Base-by-base conservation (phyloP, 1,140 invertebrate genomes). In the Epicauta chinensis region DNA sequence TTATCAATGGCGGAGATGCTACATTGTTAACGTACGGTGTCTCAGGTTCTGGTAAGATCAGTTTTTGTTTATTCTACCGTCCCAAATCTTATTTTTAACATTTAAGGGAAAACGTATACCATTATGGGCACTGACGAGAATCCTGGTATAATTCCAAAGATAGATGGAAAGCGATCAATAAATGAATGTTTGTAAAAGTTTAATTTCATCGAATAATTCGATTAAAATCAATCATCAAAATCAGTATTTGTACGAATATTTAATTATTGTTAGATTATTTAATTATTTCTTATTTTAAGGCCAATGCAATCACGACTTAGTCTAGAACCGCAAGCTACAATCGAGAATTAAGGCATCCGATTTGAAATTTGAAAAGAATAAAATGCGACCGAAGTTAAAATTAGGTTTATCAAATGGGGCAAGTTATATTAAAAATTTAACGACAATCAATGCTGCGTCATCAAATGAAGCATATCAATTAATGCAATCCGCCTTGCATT, bases 1-100 rank as follows among this genome's bases (percentile, higher is more conserved):
- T 91, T 63, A 63, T 88, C 13, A 71, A 75, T 56, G 86, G 87
- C 11, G 75, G 83, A 49, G 87, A 86, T 71, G 83, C 83, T 47
- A 82, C 91, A 0, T 73, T 95, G 0, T 86, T 94, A 69, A 82
- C 87, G 3, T 94, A 94, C 75, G 91, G 91, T 62, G 84, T 86
- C 1, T 80, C 78, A 1, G 77, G 78, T 3, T 79, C 79, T 32
- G 68, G 55, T 55, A 54, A 58, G 37, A 37, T 13, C 14, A 0
- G 9, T 45, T 43, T n/a, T n/a, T n/a, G n/a, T n/a, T n/a, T n/a
- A n/a, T n/a, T n/a, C n/a, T n/a, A n/a, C n/a, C n/a, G n/a, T n/a
- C n/a, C n/a, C n/a, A n/a, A n/a, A n/a, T n/a, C n/a, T 51, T n/a
- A 36, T 36, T 17, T 2, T 16, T 16, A 16, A 5, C 12, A 6